phyloP scores from a whole-genome alignment of 2,888 invertebrate species.

The Chelonus formosanus region DNA sequence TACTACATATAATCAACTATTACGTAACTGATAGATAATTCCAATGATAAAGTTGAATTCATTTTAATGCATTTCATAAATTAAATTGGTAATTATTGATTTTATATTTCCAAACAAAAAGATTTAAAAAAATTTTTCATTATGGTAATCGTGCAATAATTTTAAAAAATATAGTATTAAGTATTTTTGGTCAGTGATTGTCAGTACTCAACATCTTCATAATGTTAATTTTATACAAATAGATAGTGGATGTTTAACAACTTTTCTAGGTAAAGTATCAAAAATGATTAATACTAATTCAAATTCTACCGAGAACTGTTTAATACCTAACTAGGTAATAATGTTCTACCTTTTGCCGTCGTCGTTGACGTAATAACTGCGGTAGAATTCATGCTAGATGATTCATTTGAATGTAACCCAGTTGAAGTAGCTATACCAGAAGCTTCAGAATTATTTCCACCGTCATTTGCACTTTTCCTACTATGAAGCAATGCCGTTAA shows the following conservation, averaged over 20 bases:
- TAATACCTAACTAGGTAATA: slow-evolving; percentile 45
- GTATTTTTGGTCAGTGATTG: too few species aligned
- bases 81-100: background rate
- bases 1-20: background rate
- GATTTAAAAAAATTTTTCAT: too few species aligned
- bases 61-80: slow-evolving; percentile 8
- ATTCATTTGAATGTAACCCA: slow-evolving; percentile 51
- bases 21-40: slow-evolving; percentile 10
- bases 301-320: slow-evolving; percentile 24
- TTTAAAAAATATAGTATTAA: too few species aligned
- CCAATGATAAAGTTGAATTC: slow-evolving; percentile 22
- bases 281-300: background rate
- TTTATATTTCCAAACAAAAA: too few species aligned
- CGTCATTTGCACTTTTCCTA: slow-evolving; percentile 47
- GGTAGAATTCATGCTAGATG: slow-evolving; percentile 39
- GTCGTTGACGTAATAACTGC: slow-evolving; percentile 41
- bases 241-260: too few species aligned
- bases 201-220: too few species aligned
- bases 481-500: slow-evolving; percentile 51
- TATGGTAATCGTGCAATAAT: too few species aligned
- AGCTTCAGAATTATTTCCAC: slow-evolving; percentile 45
- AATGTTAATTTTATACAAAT: too few species aligned
- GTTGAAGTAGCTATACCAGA: slow-evolving; percentile 48
- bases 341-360: slow-evolving; percentile 58
- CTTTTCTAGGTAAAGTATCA: too few species aligned